Evolutionary conservation across 2,888 invertebrate species (phyloP).

Genomic region (Mythimna vitellina): DNA sequence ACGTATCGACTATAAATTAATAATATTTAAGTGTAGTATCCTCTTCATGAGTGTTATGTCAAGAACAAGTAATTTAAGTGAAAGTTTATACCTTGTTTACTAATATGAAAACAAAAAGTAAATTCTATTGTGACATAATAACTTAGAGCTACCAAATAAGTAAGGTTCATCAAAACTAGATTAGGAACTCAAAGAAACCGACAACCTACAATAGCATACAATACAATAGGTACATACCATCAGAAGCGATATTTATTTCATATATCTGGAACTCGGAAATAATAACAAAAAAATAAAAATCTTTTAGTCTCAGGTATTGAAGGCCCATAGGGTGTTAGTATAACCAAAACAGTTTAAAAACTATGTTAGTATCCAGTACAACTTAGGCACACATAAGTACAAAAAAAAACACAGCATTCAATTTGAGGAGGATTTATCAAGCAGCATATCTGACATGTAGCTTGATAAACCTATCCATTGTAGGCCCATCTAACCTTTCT

Average conservation of each 20-base stretch:
- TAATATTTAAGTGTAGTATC: background rate
- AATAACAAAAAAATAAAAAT: too few relatives aligned
- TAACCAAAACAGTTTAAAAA: too few relatives aligned
- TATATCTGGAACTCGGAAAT: background rate
- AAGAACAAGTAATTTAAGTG: constrained; percentile 13
- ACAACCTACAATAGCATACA: background rate
- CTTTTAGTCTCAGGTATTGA: too few relatives aligned
- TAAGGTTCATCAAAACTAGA: constrained; percentile 16
- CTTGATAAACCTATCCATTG: too few relatives aligned
- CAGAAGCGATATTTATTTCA: background rate
- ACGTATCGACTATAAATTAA: background rate
- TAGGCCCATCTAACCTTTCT: too few relatives aligned
- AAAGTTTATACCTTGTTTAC: constrained; percentile 18
- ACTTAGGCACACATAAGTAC: too few relatives aligned
- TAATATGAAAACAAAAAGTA: background rate
- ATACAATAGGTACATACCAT: background rate
- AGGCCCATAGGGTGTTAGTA: too few relatives aligned
- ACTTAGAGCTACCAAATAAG: background rate
- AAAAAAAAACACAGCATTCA: too few relatives aligned
- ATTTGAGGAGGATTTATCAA: too few relatives aligned
- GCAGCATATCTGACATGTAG: too few relatives aligned
- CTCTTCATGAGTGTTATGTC: constrained; percentile 11
- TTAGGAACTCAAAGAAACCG: constrained; percentile 9
- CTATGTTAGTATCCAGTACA: too few relatives aligned
- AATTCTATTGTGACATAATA: background rate